Base-by-base conservation (phyloP, 2,888 invertebrate species). In the Drosophila paracracens region DNA sequence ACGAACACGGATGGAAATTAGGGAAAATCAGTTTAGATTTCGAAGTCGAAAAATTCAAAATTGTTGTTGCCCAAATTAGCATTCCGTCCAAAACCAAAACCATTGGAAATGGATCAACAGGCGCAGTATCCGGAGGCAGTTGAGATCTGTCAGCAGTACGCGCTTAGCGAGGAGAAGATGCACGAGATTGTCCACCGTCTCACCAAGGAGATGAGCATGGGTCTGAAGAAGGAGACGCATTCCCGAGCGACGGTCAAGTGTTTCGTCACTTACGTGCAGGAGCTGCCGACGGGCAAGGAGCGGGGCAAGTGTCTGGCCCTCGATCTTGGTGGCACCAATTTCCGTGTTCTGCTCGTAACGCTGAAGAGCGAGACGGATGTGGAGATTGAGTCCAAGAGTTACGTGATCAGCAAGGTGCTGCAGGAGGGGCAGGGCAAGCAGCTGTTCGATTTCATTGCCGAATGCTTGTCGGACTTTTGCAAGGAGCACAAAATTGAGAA, bases 251-350 rank as follows among this genome's bases (percentile, higher is more conserved):
- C 95, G 76, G 96, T 99, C 50, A 99, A 98, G 93, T 99, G 99
- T 94, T 98, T 96, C 93, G 96, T 97, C 58, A 98, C 98, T 2
- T 99, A 98, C 92, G 98, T 99, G 51, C 97, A 98, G 92, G 96
- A 98, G 92, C 95, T 99, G 75, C 99, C 99, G 3, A 96, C 97
- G 93, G 99, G 99, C 88, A 96, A 96, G 96, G 98, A 98, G 94
- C 94, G 95, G 56, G 99, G 99, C 65, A 97, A 97, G 94, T 99
- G 97, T 93, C 94, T 99, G 92, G 99, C 99, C 0, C 94, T 99
- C 84, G 99, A 99, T 94, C 95, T 99, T 91, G 99, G 99, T 53
- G 99, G 99, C 40, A 99, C 99, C 29, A 99, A 99, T 93, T 99
- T 99, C 94, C 95, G 99, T 79, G 98, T 99, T 1, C 94, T 99